These are phyloP conservation scores for Clanis bilineata DNA, from an alignment of 2,888 invertebrate genomes.

Conservation along the genomic window DNA sequence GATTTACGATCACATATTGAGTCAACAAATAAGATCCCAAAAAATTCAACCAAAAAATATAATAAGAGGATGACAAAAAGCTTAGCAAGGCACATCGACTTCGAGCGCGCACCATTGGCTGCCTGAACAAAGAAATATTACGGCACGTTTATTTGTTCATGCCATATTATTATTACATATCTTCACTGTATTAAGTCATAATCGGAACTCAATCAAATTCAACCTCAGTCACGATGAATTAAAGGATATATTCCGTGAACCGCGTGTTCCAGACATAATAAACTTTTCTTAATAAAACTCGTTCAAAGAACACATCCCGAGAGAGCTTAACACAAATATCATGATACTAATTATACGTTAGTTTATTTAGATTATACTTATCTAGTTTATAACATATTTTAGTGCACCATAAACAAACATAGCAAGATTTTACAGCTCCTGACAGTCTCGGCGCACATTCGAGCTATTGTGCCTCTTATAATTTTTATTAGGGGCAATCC, in stretches of 20 bases:
- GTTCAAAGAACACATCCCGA: conserved; percentile 37
- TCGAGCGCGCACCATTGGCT: conserved; percentile 72
- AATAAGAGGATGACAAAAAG: conserved; percentile 76
- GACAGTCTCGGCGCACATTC: conserved; percentile 75
- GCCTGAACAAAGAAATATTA: conserved; percentile 77
- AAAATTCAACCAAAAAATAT: conserved; percentile 76
- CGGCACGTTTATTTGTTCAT: conserved; percentile 64
- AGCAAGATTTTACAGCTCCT: conserved; percentile 79
- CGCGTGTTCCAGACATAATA: conserved; percentile 39
- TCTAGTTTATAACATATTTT: conserved; percentile 82
- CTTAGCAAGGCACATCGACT: conserved; percentile 72
- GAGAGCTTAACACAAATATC: conserved; percentile 64
- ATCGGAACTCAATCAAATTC: conserved; percentile 16
- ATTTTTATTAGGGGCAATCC: conserved; percentile 82
- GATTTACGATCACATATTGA: conserved; percentile 78
- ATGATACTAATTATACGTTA: conserved; percentile 74
- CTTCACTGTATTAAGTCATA: conserved; percentile 15
- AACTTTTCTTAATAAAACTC: conserved; percentile 52
- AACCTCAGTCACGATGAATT: conserved; percentile 18
- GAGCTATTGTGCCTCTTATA: conserved; percentile 81
- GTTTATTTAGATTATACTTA: conserved; percentile 80
- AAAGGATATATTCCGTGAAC: conserved; percentile 15
- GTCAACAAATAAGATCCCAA: conserved; percentile 78
- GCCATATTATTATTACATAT: conserved; percentile 39
- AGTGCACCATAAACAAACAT: conserved; percentile 81